Base-by-base conservation (phyloP, 2,888 invertebrate species). In the Pseudococcus jackbeardsleyi region DNA sequence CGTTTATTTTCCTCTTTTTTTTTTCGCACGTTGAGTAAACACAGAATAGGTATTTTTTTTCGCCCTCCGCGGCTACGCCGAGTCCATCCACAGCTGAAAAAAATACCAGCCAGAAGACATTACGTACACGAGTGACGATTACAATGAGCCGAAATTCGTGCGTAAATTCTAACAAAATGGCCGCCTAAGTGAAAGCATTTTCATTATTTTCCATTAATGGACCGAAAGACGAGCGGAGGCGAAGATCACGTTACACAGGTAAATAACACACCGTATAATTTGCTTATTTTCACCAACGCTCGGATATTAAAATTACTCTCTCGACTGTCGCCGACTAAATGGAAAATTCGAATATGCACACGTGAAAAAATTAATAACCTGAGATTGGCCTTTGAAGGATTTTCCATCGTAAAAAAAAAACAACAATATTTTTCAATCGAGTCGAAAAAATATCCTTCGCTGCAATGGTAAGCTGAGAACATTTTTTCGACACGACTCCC, bases 101-200 rank as follows among this genome's bases (percentile, higher is more conserved):
- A 72, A 72, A 72, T 2, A 33, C 22, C 68, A 15, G 3, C 3
- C 68, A 72, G 68, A 72, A 72, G 68, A 72, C 68, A 72, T 72
- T 72, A 72, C 68, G 68, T 72, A 33, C 68, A 72, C 68, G 68
- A 72, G 68, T 33, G 68, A 72, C 68, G 68, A 72, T 72, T 72
- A 72, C 26, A 72, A 72, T 72, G 68, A 72, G 33, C 0, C 26
- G 26, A 72, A 72, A 72, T 72, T 72, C 68, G 26, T 72, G 68
- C 68, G 68, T 72, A 72, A 72, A 72, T 72, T 72, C 33, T 33
- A 72, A 72, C 68, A 72, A 33, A 72, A 72, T 72, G 68, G 68
- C 68, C 12, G 68, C 68, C 68, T 33, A 72, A 72, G 68, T 72
- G 64, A 72, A 72, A 72, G 68, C 26, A 9, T 59, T 59, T 59